Base-by-base conservation (phyloP, 2,888 invertebrate genomes). In the Aphrophora alni region DNA sequence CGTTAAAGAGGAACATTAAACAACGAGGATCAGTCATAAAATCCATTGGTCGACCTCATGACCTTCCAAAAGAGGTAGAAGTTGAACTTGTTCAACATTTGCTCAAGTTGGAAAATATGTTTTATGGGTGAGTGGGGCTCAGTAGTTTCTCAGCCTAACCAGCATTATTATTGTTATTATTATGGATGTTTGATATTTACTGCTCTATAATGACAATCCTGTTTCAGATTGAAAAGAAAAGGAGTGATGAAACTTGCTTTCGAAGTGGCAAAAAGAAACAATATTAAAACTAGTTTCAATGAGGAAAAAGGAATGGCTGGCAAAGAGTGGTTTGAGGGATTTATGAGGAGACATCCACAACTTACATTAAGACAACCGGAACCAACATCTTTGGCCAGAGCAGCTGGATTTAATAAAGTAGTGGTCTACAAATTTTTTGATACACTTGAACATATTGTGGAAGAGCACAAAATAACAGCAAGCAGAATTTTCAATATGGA, bases 201-300 rank as follows among this genome's bases (percentile, higher is more conserved):
- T 33, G 33, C 33, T 33, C 33, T 33, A 33, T 33, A 33, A 33
- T 33, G 33, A 33, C 33, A 33, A 33, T 33, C 33, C 33, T 33
- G 33, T 44, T 44, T 44, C 17, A 44, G 17, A 44, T 14, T 44
- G 44, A 44, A 4, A 44, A 10, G 10, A 44, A 44, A 44, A 33
- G 44, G 44, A 17, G 17, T 44, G 17, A 44, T 69, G 69, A 69
- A 69, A 26, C 71, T 71, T 26, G 71, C 27, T 71, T 71, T 71
- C 27, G 28, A 71, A 14, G 7, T 26, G 10, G 71, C 71, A 71
- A 14, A 71, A 14, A 8, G 10, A 71, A 71, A 71, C 7, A 26
- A 27, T n/a, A 71, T 71, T 71, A 71, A 71, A 27, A 27, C 24
- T 71, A 1, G 71, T 71, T 27, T 71, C 14, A 71, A 71, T 28